Conservation (phyloP, 2,113 vertebrate species). For the Pachypanchax playfairii region DNA sequence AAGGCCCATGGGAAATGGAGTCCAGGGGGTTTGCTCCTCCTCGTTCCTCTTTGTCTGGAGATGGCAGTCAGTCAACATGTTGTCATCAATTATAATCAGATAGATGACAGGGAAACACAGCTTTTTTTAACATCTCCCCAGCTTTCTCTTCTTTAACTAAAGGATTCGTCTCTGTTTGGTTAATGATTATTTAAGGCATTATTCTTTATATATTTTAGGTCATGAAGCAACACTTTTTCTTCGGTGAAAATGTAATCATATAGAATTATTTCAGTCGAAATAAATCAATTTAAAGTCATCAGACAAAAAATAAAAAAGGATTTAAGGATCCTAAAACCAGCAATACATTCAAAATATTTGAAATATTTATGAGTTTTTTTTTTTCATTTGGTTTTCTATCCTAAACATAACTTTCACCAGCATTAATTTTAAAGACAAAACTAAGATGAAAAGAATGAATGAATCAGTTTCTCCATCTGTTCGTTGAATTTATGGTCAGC, state of each 20-base stretch:
- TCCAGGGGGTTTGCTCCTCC: conserved; percentile 20
- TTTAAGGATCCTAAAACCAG: too few relatives aligned
- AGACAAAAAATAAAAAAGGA: background rate
- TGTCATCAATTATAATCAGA: conserved; percentile 50
- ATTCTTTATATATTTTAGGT: background rate
- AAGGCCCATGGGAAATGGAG: conserved; percentile 70
- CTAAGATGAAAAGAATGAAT: too few relatives aligned
- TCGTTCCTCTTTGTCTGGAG: conserved; percentile 34
- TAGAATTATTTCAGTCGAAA: background rate
- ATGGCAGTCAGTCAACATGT: conserved; percentile 60
- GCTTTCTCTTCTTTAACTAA: background rate
- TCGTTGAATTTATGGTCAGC: too few relatives aligned
- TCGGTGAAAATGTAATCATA: background rate
- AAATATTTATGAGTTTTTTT: background rate
- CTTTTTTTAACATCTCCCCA: conserved; percentile 21
- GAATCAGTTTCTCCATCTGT: too few relatives aligned
- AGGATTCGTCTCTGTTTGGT: background rate
- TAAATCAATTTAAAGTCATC: background rate
- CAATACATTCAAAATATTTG: too few relatives aligned
- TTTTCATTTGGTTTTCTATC: too few relatives aligned
- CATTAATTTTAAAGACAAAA: background rate
- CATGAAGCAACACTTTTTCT: background rate
- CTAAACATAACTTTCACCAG: background rate
- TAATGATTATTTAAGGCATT: background rate
- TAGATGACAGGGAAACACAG: conserved; percentile 3